Evolutionary conservation across 2,113 vertebrate species (phyloP), one percentile per base, ranked within the genome.

Genomic region (Gobio gobio): DNA sequence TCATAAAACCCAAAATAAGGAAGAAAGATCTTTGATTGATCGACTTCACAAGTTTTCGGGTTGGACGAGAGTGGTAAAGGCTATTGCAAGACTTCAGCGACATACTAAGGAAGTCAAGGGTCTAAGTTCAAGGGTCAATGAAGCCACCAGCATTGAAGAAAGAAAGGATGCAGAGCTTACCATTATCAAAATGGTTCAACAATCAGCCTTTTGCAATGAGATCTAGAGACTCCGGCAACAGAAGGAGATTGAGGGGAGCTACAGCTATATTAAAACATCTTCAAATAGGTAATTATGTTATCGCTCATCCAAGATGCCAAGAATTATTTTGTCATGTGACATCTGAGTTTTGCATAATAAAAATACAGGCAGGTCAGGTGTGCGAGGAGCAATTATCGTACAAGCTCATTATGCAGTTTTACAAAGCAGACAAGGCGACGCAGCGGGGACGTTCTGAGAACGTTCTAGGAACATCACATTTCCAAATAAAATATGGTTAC

Each of bases 81-180:
- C 70, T 29, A 73, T 89, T 12, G 84, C 82, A 10, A 87, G 78
- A 75, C 81, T 85, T 20, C 70, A 36, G 33, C 20, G 74, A 49
- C 18, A 18, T 68, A 61, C 59, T 20, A 89, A 84, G 22, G 79
- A 84, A 36, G 2, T 68, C 43, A 86, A 88, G 54, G 77, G 58
- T 82, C 8, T 84, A 12, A 45, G 6, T 29, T 1, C 70, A 61
- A 88, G 63, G 40, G 33, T 61, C 51, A 49, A 47, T 47, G 79
- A 86, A 87, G 84, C 73, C 22, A 85, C 86, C 26, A 87, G 70
- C 43, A n/a, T 87, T 8, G 73, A 90, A 68, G 82, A 89, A 54
- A 87, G 86, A 26, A 89, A n/a, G 9, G 84, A 87, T 12, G 85
- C 87, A 75, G 85, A 85, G 29, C 26, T 78, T 8, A 75, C 43